These are phyloP conservation scores for Notothenia rossii DNA, from an alignment of 2,113 vertebrate species.

Conservation along the genomic window DNA sequence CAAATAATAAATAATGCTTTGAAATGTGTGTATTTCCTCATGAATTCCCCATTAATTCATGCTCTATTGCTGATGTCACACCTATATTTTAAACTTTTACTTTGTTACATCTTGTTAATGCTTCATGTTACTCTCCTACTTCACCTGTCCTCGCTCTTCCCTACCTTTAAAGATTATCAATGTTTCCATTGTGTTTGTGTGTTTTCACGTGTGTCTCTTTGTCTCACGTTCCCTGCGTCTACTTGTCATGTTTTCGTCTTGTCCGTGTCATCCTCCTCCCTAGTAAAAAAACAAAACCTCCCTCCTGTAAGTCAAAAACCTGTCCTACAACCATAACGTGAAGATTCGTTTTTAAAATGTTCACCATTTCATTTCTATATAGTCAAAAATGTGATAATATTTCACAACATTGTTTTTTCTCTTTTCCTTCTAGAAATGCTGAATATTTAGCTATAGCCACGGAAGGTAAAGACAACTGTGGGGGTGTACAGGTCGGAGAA, in stretches of 20 bases:
- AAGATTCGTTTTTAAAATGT: slow-evolving; percentile 17
- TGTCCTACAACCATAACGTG: slow-evolving; percentile 8
- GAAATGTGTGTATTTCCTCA: slow-evolving; percentile 16
- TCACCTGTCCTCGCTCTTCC: not conserved
- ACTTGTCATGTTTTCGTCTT: slow-evolving; percentile 53
- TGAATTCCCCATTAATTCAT: slow-evolving; percentile 24
- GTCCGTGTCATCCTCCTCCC: slow-evolving; percentile 48
- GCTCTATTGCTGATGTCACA: slow-evolving; percentile 1
- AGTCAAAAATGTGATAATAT: not conserved
- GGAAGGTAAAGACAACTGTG: slow-evolving; percentile 92
- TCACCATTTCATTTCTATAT: not conserved
- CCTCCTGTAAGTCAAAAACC: slow-evolving; percentile 68
- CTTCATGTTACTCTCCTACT: not conserved
- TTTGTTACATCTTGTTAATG: not conserved
- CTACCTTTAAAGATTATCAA: not conserved
- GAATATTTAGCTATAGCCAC: slow-evolving; percentile 93
- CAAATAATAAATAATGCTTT: not conserved
- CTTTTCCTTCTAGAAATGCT: slow-evolving; percentile 80
- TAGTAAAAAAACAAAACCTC: slow-evolving; percentile 71
- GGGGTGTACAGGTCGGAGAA: slow-evolving; percentile 90
- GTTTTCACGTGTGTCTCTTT: slow-evolving; percentile 56
- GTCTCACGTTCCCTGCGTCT: slow-evolving; percentile 34
- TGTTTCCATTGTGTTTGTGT: slow-evolving; percentile 48
- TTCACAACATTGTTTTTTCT: not conserved
- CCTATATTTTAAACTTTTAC: not conserved